These are phyloP conservation scores for Drosophila asahinai DNA, from an alignment of 1,140 invertebrate genomes.

Conservation along the genomic window DNA sequence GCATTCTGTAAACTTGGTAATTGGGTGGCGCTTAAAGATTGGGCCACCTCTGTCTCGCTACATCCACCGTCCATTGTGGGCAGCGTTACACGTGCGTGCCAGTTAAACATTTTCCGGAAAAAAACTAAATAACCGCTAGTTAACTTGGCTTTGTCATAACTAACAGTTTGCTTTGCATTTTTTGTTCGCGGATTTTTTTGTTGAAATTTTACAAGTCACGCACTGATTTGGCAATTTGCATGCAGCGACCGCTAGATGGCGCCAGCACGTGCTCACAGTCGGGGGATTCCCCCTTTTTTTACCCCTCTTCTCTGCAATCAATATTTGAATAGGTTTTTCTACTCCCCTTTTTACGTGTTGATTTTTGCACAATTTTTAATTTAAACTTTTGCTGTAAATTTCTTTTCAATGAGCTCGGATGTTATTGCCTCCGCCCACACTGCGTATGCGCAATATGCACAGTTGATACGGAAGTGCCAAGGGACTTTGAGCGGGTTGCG, in stretches of 20 bases:
- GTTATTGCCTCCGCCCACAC: slow-evolving; percentile 27
- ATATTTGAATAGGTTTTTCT: slow-evolving; percentile 41
- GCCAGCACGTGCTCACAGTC: slow-evolving; percentile 54
- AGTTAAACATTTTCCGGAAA: slow-evolving; percentile 36
- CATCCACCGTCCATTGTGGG: slow-evolving; percentile 32
- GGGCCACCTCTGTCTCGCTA: slow-evolving; percentile 22
- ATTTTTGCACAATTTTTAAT: slow-evolving; percentile 32
- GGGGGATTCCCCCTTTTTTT: slow-evolving; percentile 18
- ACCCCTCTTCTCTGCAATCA: slow-evolving; percentile 22
- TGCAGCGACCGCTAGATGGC: slow-evolving; percentile 65
- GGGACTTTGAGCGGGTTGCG: not conserved
- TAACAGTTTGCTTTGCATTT: slow-evolving; percentile 55
- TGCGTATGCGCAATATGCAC: slow-evolving; percentile 54
- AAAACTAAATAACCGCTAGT: slow-evolving; percentile 50
- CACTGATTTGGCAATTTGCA: slow-evolving; percentile 80
- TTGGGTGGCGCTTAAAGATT: slow-evolving; percentile 44
- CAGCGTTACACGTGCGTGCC: slow-evolving; percentile 65
- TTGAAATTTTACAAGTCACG: slow-evolving; percentile 69
- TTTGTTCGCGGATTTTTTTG: slow-evolving; percentile 26
- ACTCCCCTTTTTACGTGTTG: slow-evolving; percentile 4
- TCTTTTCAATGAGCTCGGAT: slow-evolving; percentile 21
- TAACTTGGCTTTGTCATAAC: slow-evolving; percentile 65
- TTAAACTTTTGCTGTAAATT: slow-evolving; percentile 54
- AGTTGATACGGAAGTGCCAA: slow-evolving; percentile 12
- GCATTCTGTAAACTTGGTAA: slow-evolving; percentile 53